Evolutionary conservation across 2,113 vertebrate genomes (phyloP), one percentile per base, ranked within the genome.

Genomic region (Ranitomeya imitator): DNA sequence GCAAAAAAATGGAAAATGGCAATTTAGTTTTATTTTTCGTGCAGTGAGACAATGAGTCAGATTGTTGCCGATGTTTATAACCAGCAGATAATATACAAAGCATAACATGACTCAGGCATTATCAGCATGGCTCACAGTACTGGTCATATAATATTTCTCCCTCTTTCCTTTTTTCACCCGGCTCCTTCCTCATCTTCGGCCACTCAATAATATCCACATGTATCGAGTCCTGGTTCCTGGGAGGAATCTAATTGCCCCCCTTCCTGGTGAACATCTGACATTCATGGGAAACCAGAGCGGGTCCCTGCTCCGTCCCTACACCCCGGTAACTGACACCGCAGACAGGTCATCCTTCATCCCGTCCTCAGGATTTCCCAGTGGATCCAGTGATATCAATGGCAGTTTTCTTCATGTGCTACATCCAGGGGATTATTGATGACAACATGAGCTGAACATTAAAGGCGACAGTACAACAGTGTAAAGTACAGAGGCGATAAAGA

Each of bases 141-240:
- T 2, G 18, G 26, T 37, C 73, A 52, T 60, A 55, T 84, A 84
- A 26, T 12, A 67, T 84, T 69, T 71, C 81, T 54, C 21, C 52
- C 59, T 8, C 26, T 69, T 71, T 84, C 81, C 81, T 54, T 7
- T 31, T 54, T 16, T 54, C n/a, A 55, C 16, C 65, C 13, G 15
- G 54, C 82, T 84, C 63, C 65, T 83, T 69, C 81, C 81, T 83
- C 81, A 83, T 84, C 65, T 51, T 71, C 61, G n/a, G 61, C 37
- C 61, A 67, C 63, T 83, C 65, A 71, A 37, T 69, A 8, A 84
- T 84, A 55, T 69, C 31, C 63, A 55, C 23, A 31, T 84, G 82
- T 51, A 71, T 55, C 14, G 61, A 54, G 23, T n/a, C 45, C 37
- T 23, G 81, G 45, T 67, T 67, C 80, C 60, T 83, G 45, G 7